Conservation (phyloP, 2,888 invertebrate genomes). For the Andrena camellia region DNA sequence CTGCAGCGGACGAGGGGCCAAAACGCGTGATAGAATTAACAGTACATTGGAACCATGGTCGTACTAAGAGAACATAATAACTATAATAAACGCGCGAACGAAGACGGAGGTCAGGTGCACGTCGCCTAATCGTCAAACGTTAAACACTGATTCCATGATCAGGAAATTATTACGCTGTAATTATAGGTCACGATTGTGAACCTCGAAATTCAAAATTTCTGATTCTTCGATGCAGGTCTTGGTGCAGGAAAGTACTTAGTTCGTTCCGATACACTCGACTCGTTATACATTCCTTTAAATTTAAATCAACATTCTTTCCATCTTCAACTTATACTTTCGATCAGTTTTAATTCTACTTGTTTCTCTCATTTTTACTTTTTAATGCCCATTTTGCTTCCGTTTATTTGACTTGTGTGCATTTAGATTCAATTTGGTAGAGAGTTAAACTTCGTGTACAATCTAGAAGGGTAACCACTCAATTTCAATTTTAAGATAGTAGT, state of each 20-base stretch:
- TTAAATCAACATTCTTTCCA: too few relatives aligned
- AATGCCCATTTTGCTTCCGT: too few relatives aligned
- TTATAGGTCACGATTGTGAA: not conserved
- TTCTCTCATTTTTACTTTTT: too few relatives aligned
- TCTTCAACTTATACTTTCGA: too few relatives aligned
- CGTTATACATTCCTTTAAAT: too few relatives aligned
- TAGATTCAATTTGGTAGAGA: not conserved
- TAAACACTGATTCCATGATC: not conserved
- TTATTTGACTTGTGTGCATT: not conserved
- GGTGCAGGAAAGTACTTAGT: not conserved
- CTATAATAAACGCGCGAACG: conserved; percentile 58
- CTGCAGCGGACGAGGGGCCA: conserved; percentile 80
- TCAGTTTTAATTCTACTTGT: not conserved
- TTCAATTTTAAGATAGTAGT: too few relatives aligned
- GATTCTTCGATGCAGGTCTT: conserved; percentile 9
- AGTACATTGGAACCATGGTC: conserved; percentile 51
- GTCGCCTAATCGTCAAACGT: not conserved
- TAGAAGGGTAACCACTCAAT: too few relatives aligned
- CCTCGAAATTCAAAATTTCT: not conserved
- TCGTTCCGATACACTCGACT: too few relatives aligned
- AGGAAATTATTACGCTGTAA: too few relatives aligned
- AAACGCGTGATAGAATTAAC: conserved; percentile 78
- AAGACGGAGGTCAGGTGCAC: conserved; percentile 20
- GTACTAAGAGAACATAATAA: conserved; percentile 55
- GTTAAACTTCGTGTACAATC: too few relatives aligned